phyloP scores from a whole-genome alignment of 2,113 vertebrate genomes.

The Xiphophorus hellerii region DNA sequence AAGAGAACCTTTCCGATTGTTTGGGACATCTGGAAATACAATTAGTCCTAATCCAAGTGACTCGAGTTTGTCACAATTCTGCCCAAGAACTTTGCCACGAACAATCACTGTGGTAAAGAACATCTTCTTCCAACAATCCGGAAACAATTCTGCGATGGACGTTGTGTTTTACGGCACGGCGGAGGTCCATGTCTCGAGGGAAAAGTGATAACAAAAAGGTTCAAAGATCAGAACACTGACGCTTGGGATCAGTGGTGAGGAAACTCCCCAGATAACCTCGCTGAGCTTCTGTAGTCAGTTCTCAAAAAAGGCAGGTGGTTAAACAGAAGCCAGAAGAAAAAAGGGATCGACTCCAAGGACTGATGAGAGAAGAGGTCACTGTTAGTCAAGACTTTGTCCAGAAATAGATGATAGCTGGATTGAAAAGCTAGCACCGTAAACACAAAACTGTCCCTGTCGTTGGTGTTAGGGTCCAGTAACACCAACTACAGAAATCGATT shows the following conservation, averaged over 20 bases:
- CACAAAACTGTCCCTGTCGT: no score
- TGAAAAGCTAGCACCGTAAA: not conserved
- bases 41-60: no score
- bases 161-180: not conserved
- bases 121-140: not conserved
- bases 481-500: no score
- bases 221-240: not conserved
- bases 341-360: not conserved
- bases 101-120: not conserved
- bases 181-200: not conserved
- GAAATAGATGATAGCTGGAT: not conserved
- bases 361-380: not conserved
- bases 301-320: not conserved
- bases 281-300: no score
- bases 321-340: not conserved
- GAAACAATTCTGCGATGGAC: not conserved
- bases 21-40: no score
- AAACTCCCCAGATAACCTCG: not conserved
- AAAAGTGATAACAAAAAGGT: not conserved
- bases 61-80: no score
- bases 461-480: no score
- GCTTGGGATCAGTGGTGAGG: not conserved
- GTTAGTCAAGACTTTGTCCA: not conserved
- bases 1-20: no score
- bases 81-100: no score